Conservation (phyloP, 2,888 invertebrate species). For the Physocephala rufipes region DNA sequence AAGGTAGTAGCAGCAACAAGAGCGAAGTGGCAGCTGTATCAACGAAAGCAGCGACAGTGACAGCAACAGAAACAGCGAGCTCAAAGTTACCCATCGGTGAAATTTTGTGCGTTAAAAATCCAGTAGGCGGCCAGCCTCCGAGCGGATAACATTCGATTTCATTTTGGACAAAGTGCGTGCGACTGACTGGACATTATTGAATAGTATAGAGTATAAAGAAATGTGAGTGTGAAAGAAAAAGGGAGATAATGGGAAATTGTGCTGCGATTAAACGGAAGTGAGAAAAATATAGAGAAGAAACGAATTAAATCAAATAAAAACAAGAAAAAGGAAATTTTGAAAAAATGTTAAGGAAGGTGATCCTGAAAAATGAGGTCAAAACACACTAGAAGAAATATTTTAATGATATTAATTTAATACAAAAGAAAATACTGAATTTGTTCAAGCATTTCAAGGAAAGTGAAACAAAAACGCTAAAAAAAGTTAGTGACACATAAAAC, state of each 20-base stretch:
- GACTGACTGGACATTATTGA: slow-evolving; percentile 38
- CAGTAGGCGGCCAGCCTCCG: slow-evolving; percentile 67
- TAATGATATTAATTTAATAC: too few species aligned
- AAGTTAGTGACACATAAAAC: neutral
- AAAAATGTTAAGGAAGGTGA: neutral
- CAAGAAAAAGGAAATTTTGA: neutral
- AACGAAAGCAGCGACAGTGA: too few species aligned
- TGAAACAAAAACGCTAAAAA: neutral
- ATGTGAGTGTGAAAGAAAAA: too few species aligned
- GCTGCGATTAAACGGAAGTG: slow-evolving; percentile 41
- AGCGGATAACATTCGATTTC: slow-evolving; percentile 64
- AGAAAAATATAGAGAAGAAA: slow-evolving; percentile 24
- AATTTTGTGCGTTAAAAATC: slow-evolving; percentile 55
- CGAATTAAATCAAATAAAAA: neutral
- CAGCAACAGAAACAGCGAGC: slow-evolving; percentile 28
- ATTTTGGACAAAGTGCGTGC: slow-evolving; percentile 44
- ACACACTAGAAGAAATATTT: neutral
- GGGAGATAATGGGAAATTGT: neutral
- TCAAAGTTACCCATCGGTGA: slow-evolving; percentile 47
- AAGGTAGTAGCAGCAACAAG: slow-evolving; percentile 28
- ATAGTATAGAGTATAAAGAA: neutral
- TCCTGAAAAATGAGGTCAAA: neutral
- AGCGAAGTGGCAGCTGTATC: too few species aligned
- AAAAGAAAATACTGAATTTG: neutral
- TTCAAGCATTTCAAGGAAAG: neutral